Evolutionary conservation across 1,140 invertebrate genomes (phyloP).

Genomic region (Dreissena polymorpha): DNA sequence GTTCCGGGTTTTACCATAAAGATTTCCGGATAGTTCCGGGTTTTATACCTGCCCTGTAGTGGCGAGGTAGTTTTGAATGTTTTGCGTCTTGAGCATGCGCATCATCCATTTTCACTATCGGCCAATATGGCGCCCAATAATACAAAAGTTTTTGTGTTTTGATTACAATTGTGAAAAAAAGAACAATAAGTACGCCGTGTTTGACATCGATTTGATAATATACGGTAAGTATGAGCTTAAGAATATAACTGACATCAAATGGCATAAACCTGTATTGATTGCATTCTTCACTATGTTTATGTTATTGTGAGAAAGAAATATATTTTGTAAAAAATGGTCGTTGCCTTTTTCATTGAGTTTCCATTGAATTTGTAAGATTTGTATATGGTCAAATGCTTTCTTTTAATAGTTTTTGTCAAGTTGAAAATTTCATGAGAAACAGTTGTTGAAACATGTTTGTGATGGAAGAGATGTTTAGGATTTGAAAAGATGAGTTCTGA

Average conservation of each 20-base stretch:
- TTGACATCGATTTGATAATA: background rate
- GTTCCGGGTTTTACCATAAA: no score
- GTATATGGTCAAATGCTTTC: no score
- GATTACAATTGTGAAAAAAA: background rate
- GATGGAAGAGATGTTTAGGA: no score
- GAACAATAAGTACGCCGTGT: background rate
- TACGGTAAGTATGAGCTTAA: background rate
- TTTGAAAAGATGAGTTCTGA: no score
- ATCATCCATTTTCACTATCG: slow-evolving; percentile 43
- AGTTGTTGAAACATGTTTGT: no score
- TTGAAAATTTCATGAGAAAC: no score
- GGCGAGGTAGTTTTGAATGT: background rate
- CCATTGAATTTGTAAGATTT: no score
- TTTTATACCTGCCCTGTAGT: no score
- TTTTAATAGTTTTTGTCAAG: no score
- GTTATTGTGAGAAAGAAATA: background rate
- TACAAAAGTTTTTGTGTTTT: slow-evolving; percentile 8
- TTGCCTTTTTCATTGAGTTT: no score
- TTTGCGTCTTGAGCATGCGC: slow-evolving; percentile 37
- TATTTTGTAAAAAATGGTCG: background rate
- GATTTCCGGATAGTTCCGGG: no score
- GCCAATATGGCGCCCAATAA: slow-evolving; percentile 50
- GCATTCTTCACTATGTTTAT: background rate
- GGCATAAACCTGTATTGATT: background rate
- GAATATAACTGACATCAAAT: background rate